Conservation (phyloP, 2,888 invertebrate species). For the Sclerodermus sp. region DNA sequence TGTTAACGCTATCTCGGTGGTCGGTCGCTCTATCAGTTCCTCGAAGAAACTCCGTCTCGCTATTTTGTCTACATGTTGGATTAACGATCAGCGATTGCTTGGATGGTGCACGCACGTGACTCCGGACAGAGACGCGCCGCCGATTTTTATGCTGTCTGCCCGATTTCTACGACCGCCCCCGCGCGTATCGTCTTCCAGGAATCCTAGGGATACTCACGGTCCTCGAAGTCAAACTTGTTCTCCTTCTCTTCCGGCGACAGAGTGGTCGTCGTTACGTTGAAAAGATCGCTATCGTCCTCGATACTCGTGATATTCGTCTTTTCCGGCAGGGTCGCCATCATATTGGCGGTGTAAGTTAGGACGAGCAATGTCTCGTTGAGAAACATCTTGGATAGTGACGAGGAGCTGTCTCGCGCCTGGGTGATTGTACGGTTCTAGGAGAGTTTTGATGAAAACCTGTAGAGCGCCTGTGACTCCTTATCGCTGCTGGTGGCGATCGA, state of each 20-base stretch:
- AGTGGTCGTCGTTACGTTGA: constrained; percentile 36
- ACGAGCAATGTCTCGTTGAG: constrained; percentile 46
- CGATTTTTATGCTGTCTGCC: too few species aligned
- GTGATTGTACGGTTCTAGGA: too few species aligned
- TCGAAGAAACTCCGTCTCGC: constrained; percentile 13
- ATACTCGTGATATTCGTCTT: constrained; percentile 20
- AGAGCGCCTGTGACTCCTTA: too few species aligned
- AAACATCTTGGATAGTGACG: too few species aligned
- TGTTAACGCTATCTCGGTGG: constrained; percentile 19
- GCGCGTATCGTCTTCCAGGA: too few species aligned
- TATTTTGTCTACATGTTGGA: constrained; percentile 30
- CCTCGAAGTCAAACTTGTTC: constrained; percentile 45
- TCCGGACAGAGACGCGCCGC: not conserved
- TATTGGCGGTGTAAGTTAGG: constrained; percentile 44
- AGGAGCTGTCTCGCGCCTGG: too few species aligned
- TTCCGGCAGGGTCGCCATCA: constrained; percentile 42
- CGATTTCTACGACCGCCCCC: too few species aligned
- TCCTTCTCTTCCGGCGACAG: constrained; percentile 46
- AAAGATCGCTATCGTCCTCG: not conserved
- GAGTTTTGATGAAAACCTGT: too few species aligned
- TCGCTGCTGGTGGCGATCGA: too few species aligned
- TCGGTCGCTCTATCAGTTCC: constrained; percentile 25
- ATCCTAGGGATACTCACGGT: constrained; percentile 44
- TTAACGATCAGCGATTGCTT: constrained; percentile 17
- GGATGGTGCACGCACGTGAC: constrained; percentile 17